These are phyloP conservation scores for Siphlonurus alternatus DNA, from an alignment of 2,888 invertebrate genomes.

Conservation along the genomic window DNA sequence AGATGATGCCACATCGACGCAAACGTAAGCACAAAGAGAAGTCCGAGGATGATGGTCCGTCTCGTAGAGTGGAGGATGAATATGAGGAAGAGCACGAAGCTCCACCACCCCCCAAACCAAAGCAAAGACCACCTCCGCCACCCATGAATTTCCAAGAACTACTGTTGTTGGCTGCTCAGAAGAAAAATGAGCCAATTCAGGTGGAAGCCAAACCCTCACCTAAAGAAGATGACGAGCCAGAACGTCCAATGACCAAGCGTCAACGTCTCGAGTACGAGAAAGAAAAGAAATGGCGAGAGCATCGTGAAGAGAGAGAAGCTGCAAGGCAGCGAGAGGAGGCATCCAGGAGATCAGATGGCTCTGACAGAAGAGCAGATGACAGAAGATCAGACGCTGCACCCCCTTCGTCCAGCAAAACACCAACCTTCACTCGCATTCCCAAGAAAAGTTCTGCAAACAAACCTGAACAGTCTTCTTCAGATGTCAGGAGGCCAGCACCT, in stretches of 20 bases:
- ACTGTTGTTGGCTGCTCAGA: conserved; percentile 32
- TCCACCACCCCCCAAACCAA: conserved; percentile 30
- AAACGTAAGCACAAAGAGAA: conserved; percentile 29
- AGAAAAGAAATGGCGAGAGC: no score
- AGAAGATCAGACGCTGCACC: background rate
- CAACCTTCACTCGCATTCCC: background rate
- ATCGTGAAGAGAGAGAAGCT: conserved; percentile 27
- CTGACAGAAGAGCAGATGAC: background rate
- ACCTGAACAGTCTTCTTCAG: background rate
- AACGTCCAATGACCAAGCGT: conserved; percentile 61
- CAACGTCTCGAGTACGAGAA: conserved; percentile 59
- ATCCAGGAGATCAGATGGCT: background rate
- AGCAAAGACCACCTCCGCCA: conserved; percentile 42
- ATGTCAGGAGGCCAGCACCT: background rate
- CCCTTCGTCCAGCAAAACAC: background rate
- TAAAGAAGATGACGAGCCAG: conserved; percentile 36
- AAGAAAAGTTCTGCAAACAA: background rate
- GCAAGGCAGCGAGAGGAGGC: conserved; percentile 7
- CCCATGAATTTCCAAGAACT: conserved; percentile 63
- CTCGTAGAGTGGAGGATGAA: conserved; percentile 20
- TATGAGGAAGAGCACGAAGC: conserved; percentile 19
- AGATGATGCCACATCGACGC: conserved; percentile 46
- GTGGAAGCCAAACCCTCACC: conserved; percentile 32
- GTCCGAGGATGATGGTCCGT: conserved; percentile 22
- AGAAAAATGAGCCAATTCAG: conserved; percentile 61